Base-by-base conservation (phyloP, 2,888 invertebrate genomes). In the Cyclophora albipunctata region DNA sequence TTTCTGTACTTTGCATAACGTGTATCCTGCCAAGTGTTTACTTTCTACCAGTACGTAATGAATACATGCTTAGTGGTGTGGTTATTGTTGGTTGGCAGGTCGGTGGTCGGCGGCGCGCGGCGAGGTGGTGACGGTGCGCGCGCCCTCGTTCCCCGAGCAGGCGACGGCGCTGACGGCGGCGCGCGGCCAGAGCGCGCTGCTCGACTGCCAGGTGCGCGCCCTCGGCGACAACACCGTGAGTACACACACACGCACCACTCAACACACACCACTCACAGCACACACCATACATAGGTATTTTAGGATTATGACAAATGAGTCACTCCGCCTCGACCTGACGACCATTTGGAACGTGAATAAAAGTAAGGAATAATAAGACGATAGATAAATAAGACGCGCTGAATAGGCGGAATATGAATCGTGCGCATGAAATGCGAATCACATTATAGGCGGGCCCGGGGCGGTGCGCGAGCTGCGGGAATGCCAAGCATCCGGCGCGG, bases 181-280 rank as follows among this genome's bases (percentile, higher is more conserved):
- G 49, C 45, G 62, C 4, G 84, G 81, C 3, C 69, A 66, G 59
- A 55, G 64, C 53, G 81, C 67, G 50, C 63, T 66, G 53, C 74
- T 86, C 45, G 62, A 72, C 55, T 85, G 85, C 67, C 62, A 69
- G 43, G 79, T 85, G 57, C 63, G 67, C 50, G 61, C 60, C 1
- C 75, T 80, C 34, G 74, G 64, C 0, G 83, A 81, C 55, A 71
- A 78, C 55, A 65, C 77, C 62, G 85, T 85, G 41, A 66, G 75
- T 65, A 49, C 6, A n/a, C 7, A 37, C 2, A 20, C 20, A 20
- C 20, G 20, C 20, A 20, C 20, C 2, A 20, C 20, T 20, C 20
- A 20, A 20, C 20, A 20, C 20, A 20, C 20, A 20, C 20, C 20
- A 20, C n/a, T n/a, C n/a, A n/a, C n/a, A n/a, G n/a, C 20, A 20